Evolutionary conservation across 2,888 invertebrate genomes (phyloP).

Genomic region (Bhutanitis thaidina): DNA sequence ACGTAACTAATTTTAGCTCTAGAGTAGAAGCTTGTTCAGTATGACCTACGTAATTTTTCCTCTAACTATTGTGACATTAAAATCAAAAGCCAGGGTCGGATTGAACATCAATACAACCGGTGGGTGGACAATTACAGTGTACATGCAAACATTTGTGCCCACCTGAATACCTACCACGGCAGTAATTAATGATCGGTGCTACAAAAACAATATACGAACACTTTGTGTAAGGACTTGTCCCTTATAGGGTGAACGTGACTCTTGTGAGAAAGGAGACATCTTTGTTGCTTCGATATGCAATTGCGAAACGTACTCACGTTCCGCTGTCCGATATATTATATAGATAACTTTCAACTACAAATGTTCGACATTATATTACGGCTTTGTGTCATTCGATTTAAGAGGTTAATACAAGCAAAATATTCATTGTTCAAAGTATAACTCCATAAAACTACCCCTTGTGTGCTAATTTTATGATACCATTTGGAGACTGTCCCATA

Average conservation of each 20-base stretch:
- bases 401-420: background rate
- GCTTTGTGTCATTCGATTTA: background rate
- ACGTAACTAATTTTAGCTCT: no score
- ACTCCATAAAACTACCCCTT: slow-evolving; percentile 5
- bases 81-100: slow-evolving; percentile 44
- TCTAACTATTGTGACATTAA: slow-evolving; percentile 4
- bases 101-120: slow-evolving; percentile 41
- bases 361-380: background rate
- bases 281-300: background rate
- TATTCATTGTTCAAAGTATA: background rate
- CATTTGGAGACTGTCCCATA: slow-evolving; percentile 6
- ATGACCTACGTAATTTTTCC: slow-evolving; percentile 16
- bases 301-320: background rate
- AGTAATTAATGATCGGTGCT: slow-evolving; percentile 59
- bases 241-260: slow-evolving; percentile 38
- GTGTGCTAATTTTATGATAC: slow-evolving; percentile 17
- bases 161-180: slow-evolving; percentile 51
- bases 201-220: slow-evolving; percentile 70
- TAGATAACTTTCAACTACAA: background rate
- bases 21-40: background rate
- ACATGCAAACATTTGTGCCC: slow-evolving; percentile 55
- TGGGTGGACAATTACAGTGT: slow-evolving; percentile 71
- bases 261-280: slow-evolving; percentile 6
- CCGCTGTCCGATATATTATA: background rate
- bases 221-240: slow-evolving; percentile 52